Conservation (phyloP, 2,888 invertebrate species). For the Bursaphelenchus okinawaensis region DNA sequence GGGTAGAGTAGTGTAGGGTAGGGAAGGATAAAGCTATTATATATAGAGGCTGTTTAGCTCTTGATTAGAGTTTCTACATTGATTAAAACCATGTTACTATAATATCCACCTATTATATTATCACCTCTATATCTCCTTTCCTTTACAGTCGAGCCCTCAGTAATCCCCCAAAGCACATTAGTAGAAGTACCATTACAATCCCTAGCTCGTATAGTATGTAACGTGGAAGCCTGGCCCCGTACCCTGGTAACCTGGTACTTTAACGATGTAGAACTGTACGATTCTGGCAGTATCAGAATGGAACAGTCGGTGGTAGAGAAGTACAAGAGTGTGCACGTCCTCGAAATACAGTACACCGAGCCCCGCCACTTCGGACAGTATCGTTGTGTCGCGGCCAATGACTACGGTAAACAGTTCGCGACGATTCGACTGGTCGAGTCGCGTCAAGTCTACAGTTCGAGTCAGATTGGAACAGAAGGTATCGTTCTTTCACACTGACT, state of each 20-base stretch:
- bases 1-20: too few species aligned
- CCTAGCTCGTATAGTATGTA: constrained; percentile 35
- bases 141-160: constrained; percentile 50
- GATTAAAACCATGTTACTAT: too few species aligned
- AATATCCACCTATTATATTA: not conserved
- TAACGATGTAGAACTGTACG: constrained; percentile 45
- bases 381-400: constrained; percentile 40
- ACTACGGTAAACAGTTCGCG: not conserved
- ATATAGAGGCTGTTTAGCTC: too few species aligned
- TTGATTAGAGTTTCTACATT: too few species aligned
- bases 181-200: constrained; percentile 27
- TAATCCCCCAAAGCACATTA: constrained; percentile 41
- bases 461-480: not conserved
- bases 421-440: not conserved
- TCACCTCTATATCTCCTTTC: not conserved
- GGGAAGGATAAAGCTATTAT: too few species aligned
- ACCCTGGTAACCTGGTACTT: constrained; percentile 50
- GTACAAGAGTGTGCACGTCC: constrained; percentile 47
- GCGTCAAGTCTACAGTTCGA: not conserved
- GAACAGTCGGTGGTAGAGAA: constrained; percentile 13
- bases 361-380: constrained; percentile 45
- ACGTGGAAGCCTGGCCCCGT: constrained; percentile 55
- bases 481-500: too few species aligned
- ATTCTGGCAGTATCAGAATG: constrained; percentile 39
- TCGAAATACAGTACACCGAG: constrained; percentile 47